These are phyloP conservation scores for Cirrhinus mrigala DNA, from an alignment of 2,797 vertebrate genomes.

Conservation along the genomic window DNA sequence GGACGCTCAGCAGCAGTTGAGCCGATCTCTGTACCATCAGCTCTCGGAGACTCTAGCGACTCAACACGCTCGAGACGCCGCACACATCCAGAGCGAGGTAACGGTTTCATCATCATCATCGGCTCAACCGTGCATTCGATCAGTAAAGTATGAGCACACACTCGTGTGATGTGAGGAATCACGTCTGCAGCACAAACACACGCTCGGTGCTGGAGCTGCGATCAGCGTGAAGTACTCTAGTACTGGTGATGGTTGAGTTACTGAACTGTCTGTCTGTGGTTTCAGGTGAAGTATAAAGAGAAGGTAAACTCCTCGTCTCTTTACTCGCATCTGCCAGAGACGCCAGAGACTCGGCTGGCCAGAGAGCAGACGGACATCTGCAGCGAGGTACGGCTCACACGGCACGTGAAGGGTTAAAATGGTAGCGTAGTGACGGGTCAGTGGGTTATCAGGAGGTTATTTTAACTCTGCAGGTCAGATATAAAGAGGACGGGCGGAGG, in stretches of 20 bases:
- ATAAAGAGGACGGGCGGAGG: conserved; percentile 22
- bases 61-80: conserved; percentile 81
- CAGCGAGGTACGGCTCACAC: conserved; percentile 77
- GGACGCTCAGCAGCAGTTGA: conserved; percentile 74
- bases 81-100: conserved; percentile 64
- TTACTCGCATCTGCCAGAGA: conserved; percentile 84
- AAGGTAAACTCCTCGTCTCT: conserved; percentile 75
- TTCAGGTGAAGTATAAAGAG: conserved; percentile 83
- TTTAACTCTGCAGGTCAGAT: conserved; percentile 29
- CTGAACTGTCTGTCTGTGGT: background rate
- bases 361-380: conserved; percentile 80
- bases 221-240: too few species aligned
- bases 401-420: background rate
- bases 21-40: conserved; percentile 80
- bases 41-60: conserved; percentile 86
- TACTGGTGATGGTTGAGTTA: background rate
- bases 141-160: too few species aligned
- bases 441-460: conserved; percentile 10
- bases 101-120: background rate
- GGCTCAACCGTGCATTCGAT: too few species aligned
- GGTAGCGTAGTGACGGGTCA: background rate
- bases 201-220: too few species aligned
- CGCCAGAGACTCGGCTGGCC: conserved; percentile 85
- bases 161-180: too few species aligned
- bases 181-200: too few species aligned